phyloP scores from a whole-genome alignment of 2,888 invertebrate species.

The Eubasilissa splendida region DNA sequence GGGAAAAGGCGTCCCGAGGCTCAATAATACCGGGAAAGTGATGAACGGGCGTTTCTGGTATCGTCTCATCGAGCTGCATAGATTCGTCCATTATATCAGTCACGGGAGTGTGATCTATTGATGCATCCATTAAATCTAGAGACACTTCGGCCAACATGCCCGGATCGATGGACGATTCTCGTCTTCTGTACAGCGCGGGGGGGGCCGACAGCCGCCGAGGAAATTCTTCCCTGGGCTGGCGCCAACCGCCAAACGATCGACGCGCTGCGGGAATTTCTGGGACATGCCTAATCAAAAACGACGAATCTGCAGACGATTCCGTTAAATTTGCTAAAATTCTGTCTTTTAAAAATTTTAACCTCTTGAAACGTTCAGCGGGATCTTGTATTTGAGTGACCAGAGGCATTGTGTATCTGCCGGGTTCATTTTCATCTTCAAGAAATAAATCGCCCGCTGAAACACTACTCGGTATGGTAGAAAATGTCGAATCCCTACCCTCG shows the following conservation, averaged over 20 bases:
- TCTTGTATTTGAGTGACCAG: not conserved
- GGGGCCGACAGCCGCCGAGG: slow-evolving; percentile 11
- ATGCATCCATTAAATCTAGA: slow-evolving; percentile 15
- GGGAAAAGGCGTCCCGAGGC: slow-evolving; percentile 7
- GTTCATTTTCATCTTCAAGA: slow-evolving; percentile 15
- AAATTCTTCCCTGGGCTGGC: slow-evolving; percentile 4
- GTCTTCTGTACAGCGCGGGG: not conserved
- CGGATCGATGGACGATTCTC: not conserved
- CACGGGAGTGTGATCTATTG: not conserved
- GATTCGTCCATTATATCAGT: slow-evolving; percentile 22
- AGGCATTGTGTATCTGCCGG: not conserved
- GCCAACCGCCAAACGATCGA: slow-evolving; percentile 14
- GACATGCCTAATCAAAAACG: not conserved
- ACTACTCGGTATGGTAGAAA: not conserved
- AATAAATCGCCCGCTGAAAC: slow-evolving; percentile 18
- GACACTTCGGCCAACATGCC: not conserved
- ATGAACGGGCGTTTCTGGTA: slow-evolving; percentile 9
- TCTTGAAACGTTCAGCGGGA: slow-evolving; percentile 9
- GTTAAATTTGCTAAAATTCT: not conserved
- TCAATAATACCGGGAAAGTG: slow-evolving; percentile 16
- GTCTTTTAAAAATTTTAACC: slow-evolving; percentile 13
- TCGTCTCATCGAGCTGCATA: slow-evolving; percentile 1
- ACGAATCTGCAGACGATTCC: not conserved
- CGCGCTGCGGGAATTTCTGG: slow-evolving; percentile 1
- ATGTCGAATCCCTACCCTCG: not conserved